Conservation (phyloP, 2,113 vertebrate species). For the Prochilodus magdalenae region DNA sequence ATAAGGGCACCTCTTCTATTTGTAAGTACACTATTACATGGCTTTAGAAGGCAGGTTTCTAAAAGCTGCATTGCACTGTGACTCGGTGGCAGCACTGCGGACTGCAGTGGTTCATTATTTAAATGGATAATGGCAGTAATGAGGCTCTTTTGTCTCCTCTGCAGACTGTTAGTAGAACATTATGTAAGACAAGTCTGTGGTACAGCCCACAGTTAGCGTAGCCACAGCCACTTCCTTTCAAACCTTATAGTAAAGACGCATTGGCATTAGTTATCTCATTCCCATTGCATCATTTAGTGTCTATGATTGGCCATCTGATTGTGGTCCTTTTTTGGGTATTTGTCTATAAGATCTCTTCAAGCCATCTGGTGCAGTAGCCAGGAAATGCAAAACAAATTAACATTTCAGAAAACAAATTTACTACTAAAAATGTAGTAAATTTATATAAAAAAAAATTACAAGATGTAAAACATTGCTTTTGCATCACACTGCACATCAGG, state of each 20-base stretch:
- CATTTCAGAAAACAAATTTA: no score
- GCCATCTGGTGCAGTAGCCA: no score
- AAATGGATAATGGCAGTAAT: conserved; percentile 12
- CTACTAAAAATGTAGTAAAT: no score
- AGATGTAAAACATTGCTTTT: no score
- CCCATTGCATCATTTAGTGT: no score
- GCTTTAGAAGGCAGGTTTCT: not conserved
- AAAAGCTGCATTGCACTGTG: conserved; percentile 3
- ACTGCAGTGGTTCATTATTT: conserved; percentile 28
- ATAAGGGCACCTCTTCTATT: not conserved
- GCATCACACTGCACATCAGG: no score
- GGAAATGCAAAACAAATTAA: no score
- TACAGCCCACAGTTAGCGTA: not conserved
- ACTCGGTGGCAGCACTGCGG: not conserved
- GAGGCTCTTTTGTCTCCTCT: not conserved
- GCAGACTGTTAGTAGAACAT: not conserved
- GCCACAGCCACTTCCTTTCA: not conserved
- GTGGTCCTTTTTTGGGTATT: not conserved
- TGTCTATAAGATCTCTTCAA: no score
- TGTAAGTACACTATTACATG: not conserved
- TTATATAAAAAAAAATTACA: no score
- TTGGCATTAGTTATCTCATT: not conserved
- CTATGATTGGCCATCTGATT: no score
- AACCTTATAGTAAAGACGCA: not conserved
- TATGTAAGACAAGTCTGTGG: not conserved